A percentile compares a stretch with the other conserved stretches of the same genome.
Conservation (phyloP, 53 echinoderm and acorn worm species). For the Luidia sarsii region DNA sequence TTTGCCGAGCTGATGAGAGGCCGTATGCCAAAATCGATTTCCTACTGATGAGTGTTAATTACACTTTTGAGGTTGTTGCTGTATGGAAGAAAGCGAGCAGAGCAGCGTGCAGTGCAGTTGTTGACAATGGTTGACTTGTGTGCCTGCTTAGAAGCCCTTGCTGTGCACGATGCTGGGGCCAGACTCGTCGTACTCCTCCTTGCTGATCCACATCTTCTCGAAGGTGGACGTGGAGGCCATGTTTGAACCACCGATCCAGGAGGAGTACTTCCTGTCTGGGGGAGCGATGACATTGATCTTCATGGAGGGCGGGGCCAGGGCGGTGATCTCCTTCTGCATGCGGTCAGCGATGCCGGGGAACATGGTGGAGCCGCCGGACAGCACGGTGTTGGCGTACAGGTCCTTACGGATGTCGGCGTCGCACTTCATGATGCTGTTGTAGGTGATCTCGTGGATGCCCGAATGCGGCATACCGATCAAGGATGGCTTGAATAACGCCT, state of each 20-base stretch:
- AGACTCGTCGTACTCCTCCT: constrained; percentile 84
- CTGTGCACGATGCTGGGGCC: constrained; percentile 79
- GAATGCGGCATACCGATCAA: constrained; percentile 76
- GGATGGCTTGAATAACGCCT: constrained; percentile 74
- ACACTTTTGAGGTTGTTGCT: no score
- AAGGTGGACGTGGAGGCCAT: constrained; percentile 77
- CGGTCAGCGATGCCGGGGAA: constrained; percentile 78
- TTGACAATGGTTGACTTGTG: no score
- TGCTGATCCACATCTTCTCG: constrained; percentile 95
- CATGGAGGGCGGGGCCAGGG: not conserved
- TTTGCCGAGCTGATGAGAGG: no score
- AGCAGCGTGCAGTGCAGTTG: no score
- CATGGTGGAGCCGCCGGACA: constrained; percentile 92
- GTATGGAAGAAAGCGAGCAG: no score
- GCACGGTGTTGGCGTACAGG: constrained; percentile 79
- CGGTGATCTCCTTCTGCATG: not conserved
- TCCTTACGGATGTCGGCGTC: constrained; percentile 70
- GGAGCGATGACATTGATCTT: constrained; percentile 70
- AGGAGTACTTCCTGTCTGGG: constrained; percentile 61
- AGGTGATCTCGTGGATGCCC: constrained; percentile 87
- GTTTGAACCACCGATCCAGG: constrained; percentile 86
- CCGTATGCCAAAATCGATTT: no score
- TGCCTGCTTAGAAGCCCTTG: constrained; percentile 71
- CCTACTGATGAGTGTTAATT: no score
- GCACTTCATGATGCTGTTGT: constrained; percentile 93